Evolutionary conservation across 2,113 vertebrate species (phyloP).

Genomic region (Gracilinanus agilis): DNA sequence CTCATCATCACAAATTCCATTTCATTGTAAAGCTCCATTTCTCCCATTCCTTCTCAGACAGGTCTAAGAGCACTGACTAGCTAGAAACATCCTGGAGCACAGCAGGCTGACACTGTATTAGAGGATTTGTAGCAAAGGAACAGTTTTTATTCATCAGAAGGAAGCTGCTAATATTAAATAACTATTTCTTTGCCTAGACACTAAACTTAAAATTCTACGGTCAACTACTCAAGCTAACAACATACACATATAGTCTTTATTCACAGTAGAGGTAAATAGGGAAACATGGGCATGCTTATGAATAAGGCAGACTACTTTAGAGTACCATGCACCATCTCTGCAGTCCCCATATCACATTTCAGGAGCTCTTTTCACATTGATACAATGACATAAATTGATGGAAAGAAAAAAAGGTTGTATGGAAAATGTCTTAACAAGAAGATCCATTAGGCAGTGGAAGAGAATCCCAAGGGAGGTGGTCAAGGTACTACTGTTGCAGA

Average conservation of each 20-base stretch:
- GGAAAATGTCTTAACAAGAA: constrained; percentile 47
- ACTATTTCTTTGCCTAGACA: background rate
- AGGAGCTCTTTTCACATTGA: background rate
- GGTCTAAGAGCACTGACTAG: background rate
- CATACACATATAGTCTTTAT: background rate
- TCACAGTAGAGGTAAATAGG: background rate
- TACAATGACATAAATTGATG: constrained; percentile 54
- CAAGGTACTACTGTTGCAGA: constrained; percentile 13
- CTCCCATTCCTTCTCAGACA: constrained; percentile 23
- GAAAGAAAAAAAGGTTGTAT: constrained; percentile 6
- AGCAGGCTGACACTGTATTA: background rate
- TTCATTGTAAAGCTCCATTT: constrained; percentile 36
- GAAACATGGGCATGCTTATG: background rate
- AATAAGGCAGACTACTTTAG: background rate
- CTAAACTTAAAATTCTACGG: background rate
- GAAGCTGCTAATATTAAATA: constrained; percentile 1
- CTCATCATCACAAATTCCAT: constrained; percentile 40
- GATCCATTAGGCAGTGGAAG: background rate
- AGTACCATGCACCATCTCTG: background rate
- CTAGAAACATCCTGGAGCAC: constrained; percentile 25
- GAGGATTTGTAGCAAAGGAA: background rate
- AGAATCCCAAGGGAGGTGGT: background rate
- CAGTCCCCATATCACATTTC: background rate
- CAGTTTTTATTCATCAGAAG: constrained; percentile 30
- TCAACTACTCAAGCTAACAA: background rate